Evolutionary conservation across 1,140 invertebrate species (phyloP).

Genomic region (Meloidogyne floridensis): DNA sequence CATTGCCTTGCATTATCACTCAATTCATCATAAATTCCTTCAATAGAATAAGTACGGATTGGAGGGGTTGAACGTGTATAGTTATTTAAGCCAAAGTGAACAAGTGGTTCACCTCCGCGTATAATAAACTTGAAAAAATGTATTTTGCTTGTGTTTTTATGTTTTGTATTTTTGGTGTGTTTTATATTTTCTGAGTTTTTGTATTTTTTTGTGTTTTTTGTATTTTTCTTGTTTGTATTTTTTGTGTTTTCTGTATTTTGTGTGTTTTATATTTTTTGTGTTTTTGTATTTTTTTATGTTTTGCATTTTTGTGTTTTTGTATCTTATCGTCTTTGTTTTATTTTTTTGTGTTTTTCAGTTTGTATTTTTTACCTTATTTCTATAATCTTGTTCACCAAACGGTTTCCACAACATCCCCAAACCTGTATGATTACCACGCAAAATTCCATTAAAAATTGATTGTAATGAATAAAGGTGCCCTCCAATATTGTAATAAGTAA

Average conservation of each 20-base stretch:
- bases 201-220: no score
- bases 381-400: slow-evolving; percentile 67
- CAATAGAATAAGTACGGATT: slow-evolving; percentile 67
- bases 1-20: slow-evolving; percentile 50
- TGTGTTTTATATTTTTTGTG: no score
- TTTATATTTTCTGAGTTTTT: no score
- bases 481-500: slow-evolving; percentile 68
- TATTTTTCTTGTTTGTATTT: no score
- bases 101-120: slow-evolving; percentile 66
- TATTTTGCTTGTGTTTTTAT: no score
- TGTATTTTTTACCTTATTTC: slow-evolving; percentile 58
- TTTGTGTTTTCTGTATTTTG: no score
- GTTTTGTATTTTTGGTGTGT: no score
- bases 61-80: slow-evolving; percentile 68
- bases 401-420: slow-evolving; percentile 68
- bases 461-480: slow-evolving; percentile 67
- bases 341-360: neutral
- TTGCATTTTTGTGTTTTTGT: neutral
- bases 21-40: slow-evolving; percentile 58
- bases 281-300: no score
- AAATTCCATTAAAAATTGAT: slow-evolving; percentile 69
- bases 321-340: no score
- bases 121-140: no score
- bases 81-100: slow-evolving; percentile 69
- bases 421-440: slow-evolving; percentile 67